phyloP scores from a whole-genome alignment of 2,113 vertebrate species.

The Crotophaga sulcirostris region DNA sequence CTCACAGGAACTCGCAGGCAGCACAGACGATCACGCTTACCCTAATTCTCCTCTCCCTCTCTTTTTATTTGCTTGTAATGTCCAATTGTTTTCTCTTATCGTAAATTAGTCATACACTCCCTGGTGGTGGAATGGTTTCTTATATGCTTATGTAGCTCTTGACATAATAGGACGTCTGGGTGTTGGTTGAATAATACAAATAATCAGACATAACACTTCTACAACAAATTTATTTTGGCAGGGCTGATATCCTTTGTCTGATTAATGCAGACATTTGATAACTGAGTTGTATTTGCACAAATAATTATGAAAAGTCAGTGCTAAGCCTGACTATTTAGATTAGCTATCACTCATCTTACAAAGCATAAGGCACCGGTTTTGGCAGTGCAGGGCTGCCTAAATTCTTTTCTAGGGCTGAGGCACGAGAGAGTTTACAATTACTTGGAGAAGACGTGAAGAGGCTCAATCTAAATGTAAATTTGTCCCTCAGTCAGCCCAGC shows the following conservation, averaged over 20 bases:
- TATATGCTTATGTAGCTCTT: not conserved
- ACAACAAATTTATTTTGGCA: conserved; percentile 56
- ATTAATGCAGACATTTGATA: conserved; percentile 49
- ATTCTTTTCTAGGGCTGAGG: conserved; percentile 16
- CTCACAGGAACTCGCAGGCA: not conserved
- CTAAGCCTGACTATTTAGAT: conserved; percentile 24
- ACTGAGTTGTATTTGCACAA: conserved; percentile 21
- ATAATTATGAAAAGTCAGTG: conserved; percentile 2
- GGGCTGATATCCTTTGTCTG: not conserved
- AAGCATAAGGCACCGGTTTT: not conserved
- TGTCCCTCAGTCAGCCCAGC: not conserved
- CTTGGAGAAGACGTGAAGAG: conserved; percentile 18
- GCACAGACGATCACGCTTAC: not conserved
- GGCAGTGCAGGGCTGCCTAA: not conserved
- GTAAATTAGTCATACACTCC: conserved; percentile 7
- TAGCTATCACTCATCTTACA: not conserved
- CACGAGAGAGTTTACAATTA: conserved; percentile 5
- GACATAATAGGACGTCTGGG: conserved; percentile 43
- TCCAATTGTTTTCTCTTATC: conserved; percentile 52
- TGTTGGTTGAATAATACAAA: conserved; percentile 44
- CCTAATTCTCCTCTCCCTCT: not conserved
- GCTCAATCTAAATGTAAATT: conserved; percentile 53
- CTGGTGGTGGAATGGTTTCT: not conserved
- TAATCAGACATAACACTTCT: conserved; percentile 39
- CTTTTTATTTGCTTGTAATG: conserved; percentile 16